Base-by-base conservation (phyloP, 2,797 vertebrate species). In the Decapterus maruadsi region DNA sequence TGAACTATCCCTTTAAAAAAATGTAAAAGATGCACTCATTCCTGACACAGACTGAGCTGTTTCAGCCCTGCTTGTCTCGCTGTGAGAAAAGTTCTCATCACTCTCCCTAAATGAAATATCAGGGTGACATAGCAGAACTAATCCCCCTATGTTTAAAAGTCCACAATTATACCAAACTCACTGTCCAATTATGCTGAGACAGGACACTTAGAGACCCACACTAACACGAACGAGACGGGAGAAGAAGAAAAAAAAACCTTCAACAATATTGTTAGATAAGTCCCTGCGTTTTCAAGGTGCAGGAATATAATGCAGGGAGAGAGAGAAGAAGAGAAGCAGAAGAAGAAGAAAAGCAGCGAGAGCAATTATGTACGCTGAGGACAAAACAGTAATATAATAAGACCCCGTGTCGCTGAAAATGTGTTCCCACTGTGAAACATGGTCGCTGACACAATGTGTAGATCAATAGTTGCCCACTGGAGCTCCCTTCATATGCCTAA, bases 161-260 rank as follows among this genome's bases (percentile, higher is more conserved):
- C 83, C 40, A 68, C 87, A 88, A 89, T 92, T 91, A 89, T 45
- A 66, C 61, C 55, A 69, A 75, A 72, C 71, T 68, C 70, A 79
- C 71, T 56, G 75, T 80, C 85, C 87, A 90, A 84, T 89, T 86
- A 82, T 53, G 55, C 58, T 22, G 57, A 79, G 53, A 59, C 29
- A 46, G 64, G 67, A 64, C 63, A 50, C 68, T 29, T 20, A 38
- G 42, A 13, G 62, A 19, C 45, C n/a, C 64, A n/a, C 64, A 54
- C 65, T 34, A 22, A 50, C 59, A 58, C 56, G 4, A 34, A 34
- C 68, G 55, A 68, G 13, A 62, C 9, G 77, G 17, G 26, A 26
- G 31, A 17, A 10, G 6, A 43, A 20, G 31, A n/a, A 67, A 36
- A 29, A 77, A 48, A 57, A 65, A 43, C 36, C 22, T 64, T 64